These are phyloP conservation scores for Lordiphosa mommai DNA, from an alignment of 1,140 invertebrate species.

Conservation along the genomic window DNA sequence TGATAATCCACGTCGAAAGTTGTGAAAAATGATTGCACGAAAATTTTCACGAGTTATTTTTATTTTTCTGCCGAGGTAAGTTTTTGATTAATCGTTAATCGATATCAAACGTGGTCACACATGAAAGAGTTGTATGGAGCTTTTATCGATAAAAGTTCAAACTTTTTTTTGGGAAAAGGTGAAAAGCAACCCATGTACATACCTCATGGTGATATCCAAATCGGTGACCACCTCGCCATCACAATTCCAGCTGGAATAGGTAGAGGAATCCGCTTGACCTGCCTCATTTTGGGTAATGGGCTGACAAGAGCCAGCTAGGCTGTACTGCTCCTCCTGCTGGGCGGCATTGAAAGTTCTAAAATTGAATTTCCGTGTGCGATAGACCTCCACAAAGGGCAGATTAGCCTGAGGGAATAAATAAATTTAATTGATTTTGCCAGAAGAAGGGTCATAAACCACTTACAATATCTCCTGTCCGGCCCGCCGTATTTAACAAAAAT, in stretches of 20 bases:
- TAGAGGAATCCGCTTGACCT: slow-evolving; percentile 16
- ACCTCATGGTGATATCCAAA: slow-evolving; percentile 87
- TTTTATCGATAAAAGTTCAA: too few species aligned
- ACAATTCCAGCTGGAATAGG: slow-evolving; percentile 89
- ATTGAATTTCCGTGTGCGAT: slow-evolving; percentile 87
- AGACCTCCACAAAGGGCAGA: slow-evolving; percentile 89
- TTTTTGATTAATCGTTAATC: too few species aligned
- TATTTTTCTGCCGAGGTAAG: too few species aligned
- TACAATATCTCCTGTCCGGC: slow-evolving; percentile 83
- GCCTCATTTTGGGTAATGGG: slow-evolving; percentile 46
- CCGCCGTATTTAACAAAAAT: slow-evolving; percentile 84
- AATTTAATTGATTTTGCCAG: too few species aligned
- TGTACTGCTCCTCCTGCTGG: slow-evolving; percentile 54
- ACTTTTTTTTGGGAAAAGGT: too few species aligned
- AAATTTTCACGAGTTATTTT: too few species aligned
- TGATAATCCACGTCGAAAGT: too few species aligned
- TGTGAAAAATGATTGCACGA: too few species aligned
- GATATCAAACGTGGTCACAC: too few species aligned
- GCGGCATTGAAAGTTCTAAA: slow-evolving; percentile 84
- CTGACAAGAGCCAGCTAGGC: slow-evolving; percentile 68
- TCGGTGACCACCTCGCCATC: slow-evolving; percentile 90
- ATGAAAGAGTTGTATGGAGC: too few species aligned
- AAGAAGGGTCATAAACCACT: slow-evolving; percentile 30
- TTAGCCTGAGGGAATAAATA: slow-evolving; percentile 80
- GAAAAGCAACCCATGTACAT: neutral